Evolutionary conservation across 2,113 vertebrate species (phyloP), one percentile per base, ranked within the genome.

Genomic region (Alligator sinensis): DNA sequence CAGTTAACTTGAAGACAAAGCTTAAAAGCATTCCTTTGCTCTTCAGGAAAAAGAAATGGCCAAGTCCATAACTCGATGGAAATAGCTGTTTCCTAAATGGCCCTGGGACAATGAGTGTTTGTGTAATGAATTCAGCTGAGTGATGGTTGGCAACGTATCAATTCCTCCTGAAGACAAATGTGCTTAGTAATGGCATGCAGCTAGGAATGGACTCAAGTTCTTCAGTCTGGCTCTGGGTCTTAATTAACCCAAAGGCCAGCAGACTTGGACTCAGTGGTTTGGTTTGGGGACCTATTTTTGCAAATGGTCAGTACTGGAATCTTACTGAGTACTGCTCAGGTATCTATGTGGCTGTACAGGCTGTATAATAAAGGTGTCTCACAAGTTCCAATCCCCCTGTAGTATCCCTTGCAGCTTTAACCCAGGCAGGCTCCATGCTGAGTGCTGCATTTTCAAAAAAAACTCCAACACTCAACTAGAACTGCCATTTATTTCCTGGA

Each of bases 11-110:
- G 34, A 14, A 84, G 28, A 25, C 82, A 28, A 89, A 95, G 58
- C 28, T 84, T 84, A 84, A 27, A 86, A 90, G 70, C 16, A 80
- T 88, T 80, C 34, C 27, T 90, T 82, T 85, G 55, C 64, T 85
- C 13, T 80, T 89, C 58, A 91, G 86, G 89, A 70, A 62, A 85
- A 66, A 78, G 55, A 63, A 22, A 64, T 13, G 80, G 27, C 19
- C 5, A 34, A 12, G 62, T 70, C 28, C 15, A 59, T 63, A 66
- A 58, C 2, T 68, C 9, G 18, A 13, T 19, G 17, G 57, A 72
- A 79, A 83, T 4, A 84, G 3, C 82, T 10, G 87, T 82, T 96
- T 93, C 61, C 80, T 61, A 77, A 78, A 58, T 24, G 47, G 34
- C 22, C 11, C 47, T 27, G 72, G 38, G 80, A 57, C 77, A 58